Conservation (phyloP, 2,888 invertebrate species). For the Sesia bembeciformis region DNA sequence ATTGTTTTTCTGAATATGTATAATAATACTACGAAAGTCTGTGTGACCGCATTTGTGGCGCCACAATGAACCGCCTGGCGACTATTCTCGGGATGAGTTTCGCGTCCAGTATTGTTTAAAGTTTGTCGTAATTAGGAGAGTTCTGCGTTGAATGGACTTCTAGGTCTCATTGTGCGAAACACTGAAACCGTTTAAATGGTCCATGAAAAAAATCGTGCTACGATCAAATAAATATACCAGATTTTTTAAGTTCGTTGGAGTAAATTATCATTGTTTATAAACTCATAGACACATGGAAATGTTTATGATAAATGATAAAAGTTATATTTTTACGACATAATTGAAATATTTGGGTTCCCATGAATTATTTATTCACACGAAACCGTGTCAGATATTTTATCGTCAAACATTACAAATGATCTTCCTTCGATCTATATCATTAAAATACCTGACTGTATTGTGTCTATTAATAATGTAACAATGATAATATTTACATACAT, state of each 20-base stretch:
- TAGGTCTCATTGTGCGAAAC: slow-evolving; percentile 55
- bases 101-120: slow-evolving; percentile 72
- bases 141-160: slow-evolving; percentile 62
- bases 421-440: no score
- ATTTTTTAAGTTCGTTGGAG: not conserved
- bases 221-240: not conserved
- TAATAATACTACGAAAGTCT: slow-evolving; percentile 51
- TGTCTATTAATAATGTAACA: no score
- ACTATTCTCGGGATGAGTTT: slow-evolving; percentile 68
- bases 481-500: slow-evolving; percentile 12
- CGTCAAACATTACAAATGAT: no score
- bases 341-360: no score
- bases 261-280: no score
- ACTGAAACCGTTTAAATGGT: slow-evolving; percentile 12
- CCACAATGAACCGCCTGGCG: slow-evolving; percentile 61
- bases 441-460: no score
- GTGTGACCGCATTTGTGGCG: slow-evolving; percentile 66
- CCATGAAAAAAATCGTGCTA: slow-evolving; percentile 12
- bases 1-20: slow-evolving; percentile 71
- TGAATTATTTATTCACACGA: no score
- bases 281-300: no score
- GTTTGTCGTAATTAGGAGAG: slow-evolving; percentile 73
- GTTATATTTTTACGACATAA: no score
- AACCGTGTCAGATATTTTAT: no score
- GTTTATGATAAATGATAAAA: no score